phyloP scores from a whole-genome alignment of 2,797 vertebrate genomes.

The Acrocephalus scirpaceus region DNA sequence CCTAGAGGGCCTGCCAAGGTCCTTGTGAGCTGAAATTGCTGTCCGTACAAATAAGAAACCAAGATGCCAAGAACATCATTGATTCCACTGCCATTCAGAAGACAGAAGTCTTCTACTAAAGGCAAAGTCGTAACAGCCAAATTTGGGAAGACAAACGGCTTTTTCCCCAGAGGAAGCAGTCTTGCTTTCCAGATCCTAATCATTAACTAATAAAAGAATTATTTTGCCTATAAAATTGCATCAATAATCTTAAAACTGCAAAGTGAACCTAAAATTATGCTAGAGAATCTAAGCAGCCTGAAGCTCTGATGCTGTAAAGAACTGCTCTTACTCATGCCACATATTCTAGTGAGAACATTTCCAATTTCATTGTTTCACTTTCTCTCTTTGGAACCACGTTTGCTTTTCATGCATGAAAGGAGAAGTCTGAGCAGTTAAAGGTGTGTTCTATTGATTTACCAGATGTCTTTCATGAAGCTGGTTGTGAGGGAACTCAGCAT shows the following conservation, averaged over 20 bases:
- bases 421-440: neutral
- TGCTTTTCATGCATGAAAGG: neutral
- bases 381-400: neutral
- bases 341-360: neutral
- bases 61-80: neutral
- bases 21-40: neutral
- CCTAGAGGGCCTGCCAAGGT: neutral
- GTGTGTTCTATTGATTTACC: neutral
- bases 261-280: neutral
- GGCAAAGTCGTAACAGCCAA: neutral
- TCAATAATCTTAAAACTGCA: neutral
- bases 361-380: neutral
- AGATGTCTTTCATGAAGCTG: neutral
- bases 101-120: neutral
- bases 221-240: neutral
- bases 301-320: neutral
- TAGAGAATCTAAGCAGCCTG: neutral
- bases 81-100: neutral
- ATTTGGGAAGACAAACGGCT: neutral
- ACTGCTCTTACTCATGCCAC: neutral
- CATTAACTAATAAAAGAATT: neutral
- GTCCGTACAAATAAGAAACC: neutral
- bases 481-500: neutral
- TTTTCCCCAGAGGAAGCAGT: neutral
- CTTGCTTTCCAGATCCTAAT: neutral